phyloP scores from a whole-genome alignment of 2,113 vertebrate genomes.

The Orcinus orca region DNA sequence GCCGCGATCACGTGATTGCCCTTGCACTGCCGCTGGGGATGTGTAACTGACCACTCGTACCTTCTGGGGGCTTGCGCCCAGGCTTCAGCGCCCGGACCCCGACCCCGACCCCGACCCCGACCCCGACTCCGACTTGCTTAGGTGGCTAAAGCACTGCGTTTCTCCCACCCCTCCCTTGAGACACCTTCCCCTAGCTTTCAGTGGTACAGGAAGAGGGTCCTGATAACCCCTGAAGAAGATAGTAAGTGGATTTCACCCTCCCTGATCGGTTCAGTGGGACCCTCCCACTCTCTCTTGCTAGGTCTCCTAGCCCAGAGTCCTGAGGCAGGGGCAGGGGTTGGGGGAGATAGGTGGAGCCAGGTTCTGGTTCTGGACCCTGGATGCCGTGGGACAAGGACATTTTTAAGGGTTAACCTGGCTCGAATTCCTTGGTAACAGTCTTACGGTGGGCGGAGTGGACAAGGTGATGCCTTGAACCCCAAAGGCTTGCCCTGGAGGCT shows the following conservation, averaged over 20 bases:
- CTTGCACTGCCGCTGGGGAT: slow-evolving; percentile 21
- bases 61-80: not conserved
- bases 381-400: not conserved
- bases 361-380: not conserved
- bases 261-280: not conserved
- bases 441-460: not conserved
- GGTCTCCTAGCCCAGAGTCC: not conserved
- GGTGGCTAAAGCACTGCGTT: not conserved
- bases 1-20: slow-evolving; percentile 51
- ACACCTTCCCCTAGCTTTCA: not conserved
- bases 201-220: not conserved
- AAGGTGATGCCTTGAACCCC: not conserved
- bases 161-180: not conserved
- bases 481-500: not conserved
- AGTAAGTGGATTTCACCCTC: not conserved
- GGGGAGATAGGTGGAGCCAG: not conserved
- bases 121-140: not conserved
- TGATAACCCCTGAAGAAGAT: not conserved
- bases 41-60: slow-evolving; percentile 9
- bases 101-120: not conserved
- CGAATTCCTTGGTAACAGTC: not conserved
- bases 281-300: not conserved
- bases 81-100: not conserved
- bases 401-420: not conserved
- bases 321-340: not conserved